These are phyloP conservation scores for Lasioglossum vierecki DNA, from an alignment of 2,888 invertebrate genomes.

Conservation along the genomic window DNA sequence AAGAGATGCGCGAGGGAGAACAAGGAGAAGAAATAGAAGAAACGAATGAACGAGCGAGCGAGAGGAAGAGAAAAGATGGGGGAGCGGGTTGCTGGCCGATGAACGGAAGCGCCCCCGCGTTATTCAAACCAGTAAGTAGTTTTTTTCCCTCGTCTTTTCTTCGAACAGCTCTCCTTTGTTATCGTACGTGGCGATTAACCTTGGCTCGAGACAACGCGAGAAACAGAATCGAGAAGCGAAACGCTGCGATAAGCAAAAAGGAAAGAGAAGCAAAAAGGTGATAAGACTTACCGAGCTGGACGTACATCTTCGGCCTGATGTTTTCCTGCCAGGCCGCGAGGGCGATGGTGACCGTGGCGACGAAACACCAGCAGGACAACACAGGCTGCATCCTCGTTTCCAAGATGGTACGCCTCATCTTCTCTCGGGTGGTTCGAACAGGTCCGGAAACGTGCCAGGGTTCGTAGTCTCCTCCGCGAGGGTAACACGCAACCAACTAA, in stretches of 20 bases:
- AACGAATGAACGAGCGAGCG: neutral
- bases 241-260: neutral
- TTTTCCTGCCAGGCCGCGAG: constrained; percentile 94
- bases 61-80: neutral
- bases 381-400: constrained; percentile 65
- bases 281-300: constrained; percentile 92
- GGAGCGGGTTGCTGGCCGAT: neutral
- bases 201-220: neutral
- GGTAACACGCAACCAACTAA: constrained; percentile 28
- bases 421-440: constrained; percentile 59
- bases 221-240: neutral
- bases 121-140: constrained; percentile 7
- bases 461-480: constrained; percentile 51
- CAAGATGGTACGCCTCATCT: constrained; percentile 68
- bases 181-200: neutral
- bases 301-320: constrained; percentile 96
- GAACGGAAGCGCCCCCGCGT: constrained; percentile 14
- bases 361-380: constrained; percentile 85
- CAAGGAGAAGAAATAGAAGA: neutral
- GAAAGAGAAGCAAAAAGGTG: too few species aligned
- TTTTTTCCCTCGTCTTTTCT: constrained; percentile 1
- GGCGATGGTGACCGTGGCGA: constrained; percentile 79
- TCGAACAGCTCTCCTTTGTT: constrained; percentile 10
- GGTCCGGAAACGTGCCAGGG: constrained; percentile 65
- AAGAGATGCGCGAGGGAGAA: neutral